phyloP scores from a whole-genome alignment of 1,140 invertebrate genomes.

The Acromyrmex echinatior region DNA sequence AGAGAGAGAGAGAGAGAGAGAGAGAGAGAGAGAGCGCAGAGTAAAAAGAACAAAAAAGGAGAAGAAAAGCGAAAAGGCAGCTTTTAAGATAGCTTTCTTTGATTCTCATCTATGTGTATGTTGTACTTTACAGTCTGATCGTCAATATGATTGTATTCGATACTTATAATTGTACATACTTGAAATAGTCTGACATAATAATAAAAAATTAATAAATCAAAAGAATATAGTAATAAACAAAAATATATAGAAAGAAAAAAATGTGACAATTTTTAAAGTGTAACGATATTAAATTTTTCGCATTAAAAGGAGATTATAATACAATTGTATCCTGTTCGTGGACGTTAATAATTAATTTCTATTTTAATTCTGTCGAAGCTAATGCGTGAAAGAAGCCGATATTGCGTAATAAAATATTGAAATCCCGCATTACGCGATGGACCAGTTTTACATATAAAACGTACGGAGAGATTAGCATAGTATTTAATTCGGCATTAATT shows the following conservation, averaged over 20 bases:
- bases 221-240: not conserved
- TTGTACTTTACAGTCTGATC: not conserved
- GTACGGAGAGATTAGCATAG: conserved; percentile 31
- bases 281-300: not conserved
- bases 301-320: conserved; percentile 12
- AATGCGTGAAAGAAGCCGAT: conserved; percentile 25
- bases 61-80: not conserved
- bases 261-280: not conserved
- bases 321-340: not conserved
- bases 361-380: conserved; percentile 8
- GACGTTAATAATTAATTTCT: conserved; percentile 29
- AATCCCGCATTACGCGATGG: conserved; percentile 23
- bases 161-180: not conserved
- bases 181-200: not conserved
- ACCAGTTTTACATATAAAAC: conserved; percentile 23
- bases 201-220: not conserved
- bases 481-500: conserved; percentile 60
- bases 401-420: conserved; percentile 41
- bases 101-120: not conserved
- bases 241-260: not conserved
- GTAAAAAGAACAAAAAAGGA: not conserved
- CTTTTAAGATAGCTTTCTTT: conserved; percentile 39
- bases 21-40: not conserved
- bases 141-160: not conserved
- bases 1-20: not conserved